These are phyloP conservation scores for Reticulitermes lucifugus DNA, from an alignment of 2,888 invertebrate species.

Conservation along the genomic window DNA sequence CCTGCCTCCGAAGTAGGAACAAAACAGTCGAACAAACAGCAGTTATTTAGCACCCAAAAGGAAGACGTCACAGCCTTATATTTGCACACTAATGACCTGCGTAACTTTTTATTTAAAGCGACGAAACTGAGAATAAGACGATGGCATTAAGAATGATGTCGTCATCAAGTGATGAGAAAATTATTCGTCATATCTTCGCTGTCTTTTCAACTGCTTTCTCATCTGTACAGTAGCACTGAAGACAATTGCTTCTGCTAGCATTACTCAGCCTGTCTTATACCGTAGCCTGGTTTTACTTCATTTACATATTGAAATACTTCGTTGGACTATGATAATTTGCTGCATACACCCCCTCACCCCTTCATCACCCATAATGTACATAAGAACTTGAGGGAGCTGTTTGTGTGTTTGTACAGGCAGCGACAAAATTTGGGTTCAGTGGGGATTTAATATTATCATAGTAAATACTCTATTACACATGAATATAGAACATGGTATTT, in stretches of 20 bases:
- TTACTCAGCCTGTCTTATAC: neutral
- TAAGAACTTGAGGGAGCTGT: neutral
- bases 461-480: neutral
- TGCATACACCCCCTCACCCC: neutral
- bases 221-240: neutral
- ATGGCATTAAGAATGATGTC: neutral
- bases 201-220: slow-evolving; percentile 5
- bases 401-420: neutral
- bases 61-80: slow-evolving; percentile 12
- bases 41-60: slow-evolving; percentile 4
- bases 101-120: neutral
- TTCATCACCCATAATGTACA: neutral
- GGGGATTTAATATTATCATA: neutral
- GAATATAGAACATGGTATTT: neutral
- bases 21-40: slow-evolving; percentile 20
- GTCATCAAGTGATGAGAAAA: slow-evolving; percentile 23
- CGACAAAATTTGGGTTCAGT: neutral
- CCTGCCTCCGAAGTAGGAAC: neutral
- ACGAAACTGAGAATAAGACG: neutral
- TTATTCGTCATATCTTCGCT: slow-evolving; percentile 4
- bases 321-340: slow-evolving; percentile 26
- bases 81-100: slow-evolving; percentile 16
- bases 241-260: neutral
- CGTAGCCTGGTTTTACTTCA: neutral
- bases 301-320: slow-evolving; percentile 26